Evolutionary conservation across 2,888 invertebrate genomes (phyloP).

Genomic region (Drosophila helvetica): DNA sequence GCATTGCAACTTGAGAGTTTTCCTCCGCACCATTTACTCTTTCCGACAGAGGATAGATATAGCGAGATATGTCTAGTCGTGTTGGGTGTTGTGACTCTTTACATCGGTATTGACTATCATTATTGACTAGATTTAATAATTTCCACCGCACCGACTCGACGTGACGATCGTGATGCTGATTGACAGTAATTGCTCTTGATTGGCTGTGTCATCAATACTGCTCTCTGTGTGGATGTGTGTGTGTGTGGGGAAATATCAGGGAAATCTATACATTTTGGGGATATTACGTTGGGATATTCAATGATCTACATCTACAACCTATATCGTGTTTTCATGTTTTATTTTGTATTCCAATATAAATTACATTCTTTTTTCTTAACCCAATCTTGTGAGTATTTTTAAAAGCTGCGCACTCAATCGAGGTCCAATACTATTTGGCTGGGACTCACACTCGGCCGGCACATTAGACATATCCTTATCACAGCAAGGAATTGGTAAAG

Average conservation of each 20-base stretch:
- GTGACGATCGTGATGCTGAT: constrained; percentile 44
- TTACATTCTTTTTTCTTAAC: background rate
- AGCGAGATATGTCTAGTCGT: constrained; percentile 15
- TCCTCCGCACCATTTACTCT: constrained; percentile 51
- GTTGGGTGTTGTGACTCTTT: constrained; percentile 17
- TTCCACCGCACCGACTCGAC: constrained; percentile 11
- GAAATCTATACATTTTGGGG: constrained; percentile 23
- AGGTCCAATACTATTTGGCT: background rate
- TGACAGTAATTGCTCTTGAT: constrained; percentile 60
- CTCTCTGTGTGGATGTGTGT: background rate
- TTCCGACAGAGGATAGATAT: constrained; percentile 6
- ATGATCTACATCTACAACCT: background rate
- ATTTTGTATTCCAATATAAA: background rate
- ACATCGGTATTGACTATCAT: constrained; percentile 34
- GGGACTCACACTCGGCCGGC: constrained; percentile 1
- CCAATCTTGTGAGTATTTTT: constrained; percentile 8
- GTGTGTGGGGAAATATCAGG: constrained; percentile 25
- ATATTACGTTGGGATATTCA: background rate
- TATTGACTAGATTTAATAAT: constrained; percentile 60
- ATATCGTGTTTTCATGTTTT: too few relatives aligned
- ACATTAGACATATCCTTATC: background rate
- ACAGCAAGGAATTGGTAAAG: background rate
- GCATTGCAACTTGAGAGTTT: constrained; percentile 49
- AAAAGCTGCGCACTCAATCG: constrained; percentile 6
- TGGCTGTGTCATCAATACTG: constrained; percentile 6